Percentiles rank a stretch among this genome's conserved stretches.
Conservation (phyloP, 2,888 invertebrate genomes). For the Hedychridium roseum region DNA sequence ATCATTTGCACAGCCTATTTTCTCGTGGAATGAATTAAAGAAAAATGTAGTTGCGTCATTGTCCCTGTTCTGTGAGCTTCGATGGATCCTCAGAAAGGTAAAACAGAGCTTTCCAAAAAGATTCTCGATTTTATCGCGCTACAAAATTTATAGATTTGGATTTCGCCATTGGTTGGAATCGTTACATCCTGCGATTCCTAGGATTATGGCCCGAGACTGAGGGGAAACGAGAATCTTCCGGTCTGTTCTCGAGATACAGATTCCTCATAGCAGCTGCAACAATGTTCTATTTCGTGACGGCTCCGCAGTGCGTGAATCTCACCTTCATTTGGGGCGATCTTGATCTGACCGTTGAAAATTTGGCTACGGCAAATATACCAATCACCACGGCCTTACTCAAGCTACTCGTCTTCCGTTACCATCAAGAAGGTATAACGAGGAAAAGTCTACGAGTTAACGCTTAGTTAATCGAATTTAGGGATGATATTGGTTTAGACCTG, state of each 20-base stretch:
- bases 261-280: neutral
- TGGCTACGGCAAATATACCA: constrained; percentile 37
- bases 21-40: too few relatives aligned
- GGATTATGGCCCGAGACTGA: constrained; percentile 38
- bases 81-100: neutral
- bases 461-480: too few relatives aligned
- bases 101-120: neutral
- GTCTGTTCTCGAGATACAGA: constrained; percentile 7
- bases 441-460: too few relatives aligned
- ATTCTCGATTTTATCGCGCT: too few relatives aligned
- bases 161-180: constrained; percentile 28
- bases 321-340: constrained; percentile 32
- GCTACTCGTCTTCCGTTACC: constrained; percentile 33
- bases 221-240: too few relatives aligned
- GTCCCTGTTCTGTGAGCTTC: neutral
- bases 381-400: constrained; percentile 36
- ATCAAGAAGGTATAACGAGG: constrained; percentile 38
- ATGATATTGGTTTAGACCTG: too few relatives aligned
- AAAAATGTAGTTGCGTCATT: neutral
- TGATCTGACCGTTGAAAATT: constrained; percentile 34
- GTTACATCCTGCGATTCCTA: constrained; percentile 23
- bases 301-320: constrained; percentile 38
- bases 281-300: constrained; percentile 1
- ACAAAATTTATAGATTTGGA: constrained; percentile 30
- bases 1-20: too few relatives aligned